phyloP scores from a whole-genome alignment of 2,113 vertebrate species.

The Oryctolagus cuniculus region mOryCun1.1 NC_091433.1:198117001-198117500 shows the following conservation, averaged over 20 bases:
- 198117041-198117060: neutral
- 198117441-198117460: no score
- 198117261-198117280: neutral
- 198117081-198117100: rapidly evolving
- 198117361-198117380: neutral
- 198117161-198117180: neutral
- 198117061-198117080: neutral
- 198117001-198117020: no score
- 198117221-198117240: neutral
- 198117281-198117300: neutral
- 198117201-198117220: neutral
- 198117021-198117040: no score
- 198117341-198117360: no score
- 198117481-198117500: rapidly evolving
- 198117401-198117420: no score
- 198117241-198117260: neutral
- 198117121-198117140: neutral
- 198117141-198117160: neutral
- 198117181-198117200: neutral
- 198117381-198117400: no score
- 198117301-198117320: neutral
- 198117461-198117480: neutral
- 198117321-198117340: neutral
- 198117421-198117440: no score
- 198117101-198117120: no score